These are phyloP conservation scores for Chiloscyllium plagiosum DNA, from an alignment of 2,113 vertebrate genomes.

Conservation along the genomic window DNA sequence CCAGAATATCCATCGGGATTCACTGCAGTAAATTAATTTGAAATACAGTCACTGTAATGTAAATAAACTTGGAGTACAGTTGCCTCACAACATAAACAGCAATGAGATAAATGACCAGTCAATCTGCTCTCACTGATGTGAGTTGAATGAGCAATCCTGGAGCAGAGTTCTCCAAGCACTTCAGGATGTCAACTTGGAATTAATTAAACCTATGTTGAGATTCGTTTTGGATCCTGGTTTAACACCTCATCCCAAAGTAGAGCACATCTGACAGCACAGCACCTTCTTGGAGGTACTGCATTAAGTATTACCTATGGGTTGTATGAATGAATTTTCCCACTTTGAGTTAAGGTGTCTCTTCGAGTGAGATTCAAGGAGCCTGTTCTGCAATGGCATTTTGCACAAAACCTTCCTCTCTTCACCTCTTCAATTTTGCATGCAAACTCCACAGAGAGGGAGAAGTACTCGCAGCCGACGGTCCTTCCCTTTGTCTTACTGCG, in stretches of 20 bases:
- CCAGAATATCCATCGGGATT: neutral
- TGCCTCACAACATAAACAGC: neutral
- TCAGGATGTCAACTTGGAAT: neutral
- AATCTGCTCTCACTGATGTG: neutral
- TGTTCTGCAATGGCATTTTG: too few relatives aligned
- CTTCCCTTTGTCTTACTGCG: too few relatives aligned
- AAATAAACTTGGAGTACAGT: neutral
- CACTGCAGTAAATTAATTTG: neutral
- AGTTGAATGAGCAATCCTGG: neutral
- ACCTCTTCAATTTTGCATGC: too few relatives aligned
- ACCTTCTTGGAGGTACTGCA: neutral
- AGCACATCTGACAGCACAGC: neutral
- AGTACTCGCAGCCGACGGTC: too few relatives aligned
- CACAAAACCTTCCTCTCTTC: too few relatives aligned
- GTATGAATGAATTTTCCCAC: too few relatives aligned
- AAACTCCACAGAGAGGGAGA: too few relatives aligned
- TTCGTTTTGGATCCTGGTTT: neutral
- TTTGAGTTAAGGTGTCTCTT: too few relatives aligned
- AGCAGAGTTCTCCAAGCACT: neutral
- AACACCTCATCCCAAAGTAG: neutral
- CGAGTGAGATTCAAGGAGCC: too few relatives aligned
- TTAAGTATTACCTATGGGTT: neutral
- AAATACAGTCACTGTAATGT: neutral
- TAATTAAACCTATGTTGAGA: neutral
- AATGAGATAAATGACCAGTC: neutral